phyloP scores from a whole-genome alignment of 2,113 vertebrate genomes.

The Heterochromis multidens region DNA sequence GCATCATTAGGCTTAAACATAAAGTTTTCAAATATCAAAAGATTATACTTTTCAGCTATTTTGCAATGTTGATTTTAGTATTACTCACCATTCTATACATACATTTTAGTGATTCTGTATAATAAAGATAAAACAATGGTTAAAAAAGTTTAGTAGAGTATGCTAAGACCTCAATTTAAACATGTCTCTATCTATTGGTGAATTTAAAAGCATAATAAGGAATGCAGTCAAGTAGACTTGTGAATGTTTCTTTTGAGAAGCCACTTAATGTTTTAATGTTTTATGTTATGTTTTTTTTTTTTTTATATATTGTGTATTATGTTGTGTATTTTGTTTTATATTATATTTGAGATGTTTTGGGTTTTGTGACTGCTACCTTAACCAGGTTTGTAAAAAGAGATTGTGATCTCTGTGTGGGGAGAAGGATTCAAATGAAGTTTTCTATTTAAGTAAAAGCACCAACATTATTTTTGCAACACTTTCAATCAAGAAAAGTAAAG shows the following conservation, averaged over 20 bases:
- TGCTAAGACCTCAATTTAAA: not conserved
- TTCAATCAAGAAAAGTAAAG: accelerated
- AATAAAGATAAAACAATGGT: not conserved
- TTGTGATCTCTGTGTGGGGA: too few species aligned
- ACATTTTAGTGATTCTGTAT: not conserved
- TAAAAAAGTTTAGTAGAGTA: not conserved
- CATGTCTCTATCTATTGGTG: not conserved
- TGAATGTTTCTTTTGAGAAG: not conserved
- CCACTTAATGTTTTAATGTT: not conserved
- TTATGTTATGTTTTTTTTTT: too few species aligned
- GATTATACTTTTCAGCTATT: not conserved
- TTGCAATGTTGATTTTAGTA: not conserved
- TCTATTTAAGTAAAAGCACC: not conserved
- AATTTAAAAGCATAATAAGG: accelerated
- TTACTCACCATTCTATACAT: not conserved
- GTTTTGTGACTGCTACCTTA: too few species aligned
- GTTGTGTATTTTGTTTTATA: not conserved
- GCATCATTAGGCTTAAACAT: not conserved
- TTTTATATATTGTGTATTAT: accelerated
- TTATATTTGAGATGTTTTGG: not conserved
- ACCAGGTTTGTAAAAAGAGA: too few species aligned
- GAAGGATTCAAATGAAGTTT: not conserved
- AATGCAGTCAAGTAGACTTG: not conserved
- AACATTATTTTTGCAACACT: not conserved
- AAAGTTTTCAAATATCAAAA: not conserved